Evolutionary conservation across 2,113 vertebrate genomes (phyloP).

Genomic region (Epinephelus moara): DNA sequence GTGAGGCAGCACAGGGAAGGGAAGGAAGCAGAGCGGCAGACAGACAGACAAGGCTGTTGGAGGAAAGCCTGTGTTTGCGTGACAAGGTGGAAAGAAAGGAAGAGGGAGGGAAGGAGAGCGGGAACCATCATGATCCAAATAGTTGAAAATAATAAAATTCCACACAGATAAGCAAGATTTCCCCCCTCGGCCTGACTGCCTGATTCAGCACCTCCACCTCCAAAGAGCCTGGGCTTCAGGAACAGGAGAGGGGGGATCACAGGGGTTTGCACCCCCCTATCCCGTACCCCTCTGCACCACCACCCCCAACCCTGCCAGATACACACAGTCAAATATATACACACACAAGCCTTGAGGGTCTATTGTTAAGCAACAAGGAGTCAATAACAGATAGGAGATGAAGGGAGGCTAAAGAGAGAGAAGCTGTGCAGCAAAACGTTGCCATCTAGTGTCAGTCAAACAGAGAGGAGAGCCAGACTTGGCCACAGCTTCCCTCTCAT

Average conservation of each 20-base stretch:
- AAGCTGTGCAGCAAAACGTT: constrained; percentile 82
- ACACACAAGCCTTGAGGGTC: constrained; percentile 50
- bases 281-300: constrained; percentile 31
- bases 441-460: constrained; percentile 86
- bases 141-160: constrained; percentile 81
- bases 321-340: constrained; percentile 41
- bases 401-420: constrained; percentile 12
- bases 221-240: constrained; percentile 32
- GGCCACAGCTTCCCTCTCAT: constrained; percentile 38
- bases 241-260: constrained; percentile 2
- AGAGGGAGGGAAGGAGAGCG: constrained; percentile 64
- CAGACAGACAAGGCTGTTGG: constrained; percentile 57
- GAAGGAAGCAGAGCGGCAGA: constrained; percentile 75
- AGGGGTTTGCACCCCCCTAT: constrained; percentile 20
- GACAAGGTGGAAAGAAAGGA: constrained; percentile 77
- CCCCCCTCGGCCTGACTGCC: constrained; percentile 43
- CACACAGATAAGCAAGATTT: constrained; percentile 80
- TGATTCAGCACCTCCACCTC: constrained; percentile 72
- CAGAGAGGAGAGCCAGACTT: constrained; percentile 46
- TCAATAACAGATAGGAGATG: constrained; percentile 64
- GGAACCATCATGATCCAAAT: constrained; percentile 70
- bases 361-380: constrained; percentile 73
- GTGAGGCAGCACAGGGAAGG: constrained; percentile 75
- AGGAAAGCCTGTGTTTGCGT: constrained; percentile 74
- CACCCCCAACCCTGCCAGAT: constrained; percentile 36